A percentile compares a stretch with the other conserved stretches of the same genome.
These are phyloP conservation scores for Holacanthella duospinosa DNA, from an alignment of 2,888 invertebrate genomes.

Conservation along the genomic window DNA sequence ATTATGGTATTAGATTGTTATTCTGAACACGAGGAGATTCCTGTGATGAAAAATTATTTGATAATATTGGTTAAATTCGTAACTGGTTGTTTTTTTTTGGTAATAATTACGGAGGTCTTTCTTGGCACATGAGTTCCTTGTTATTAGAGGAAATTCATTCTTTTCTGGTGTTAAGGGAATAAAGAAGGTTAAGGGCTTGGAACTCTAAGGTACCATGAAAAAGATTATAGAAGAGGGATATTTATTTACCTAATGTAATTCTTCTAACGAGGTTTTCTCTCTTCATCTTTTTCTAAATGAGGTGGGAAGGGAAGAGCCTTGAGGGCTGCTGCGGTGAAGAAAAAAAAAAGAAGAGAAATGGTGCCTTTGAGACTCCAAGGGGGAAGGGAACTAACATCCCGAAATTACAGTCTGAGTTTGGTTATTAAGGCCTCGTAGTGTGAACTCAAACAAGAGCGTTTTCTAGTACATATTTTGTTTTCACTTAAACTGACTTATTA, in stretches of 20 bases:
- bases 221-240: neutral
- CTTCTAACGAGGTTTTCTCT: slow-evolving; percentile 18
- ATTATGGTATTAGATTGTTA: no score
- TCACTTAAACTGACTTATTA: no score
- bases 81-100: neutral
- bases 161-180: no score
- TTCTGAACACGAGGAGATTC: neutral
- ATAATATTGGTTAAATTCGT: neutral
- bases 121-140: neutral
- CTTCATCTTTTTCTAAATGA: neutral
- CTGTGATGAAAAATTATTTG: neutral
- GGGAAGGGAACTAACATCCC: no score
- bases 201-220: no score
- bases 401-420: slow-evolving; percentile 15
- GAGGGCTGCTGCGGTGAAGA: no score
- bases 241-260: slow-evolving; percentile 26
- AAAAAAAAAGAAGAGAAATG: no score
- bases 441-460: slow-evolving; percentile 11
- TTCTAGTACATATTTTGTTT: no score
- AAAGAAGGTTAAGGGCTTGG: no score
- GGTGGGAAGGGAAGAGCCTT: neutral
- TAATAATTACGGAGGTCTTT: neutral
- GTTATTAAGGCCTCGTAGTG: slow-evolving; percentile 13
- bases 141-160: no score
- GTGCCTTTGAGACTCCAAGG: no score